Base-by-base conservation (phyloP, 1,140 invertebrate genomes). In the Wiebesia pumilae region DNA sequence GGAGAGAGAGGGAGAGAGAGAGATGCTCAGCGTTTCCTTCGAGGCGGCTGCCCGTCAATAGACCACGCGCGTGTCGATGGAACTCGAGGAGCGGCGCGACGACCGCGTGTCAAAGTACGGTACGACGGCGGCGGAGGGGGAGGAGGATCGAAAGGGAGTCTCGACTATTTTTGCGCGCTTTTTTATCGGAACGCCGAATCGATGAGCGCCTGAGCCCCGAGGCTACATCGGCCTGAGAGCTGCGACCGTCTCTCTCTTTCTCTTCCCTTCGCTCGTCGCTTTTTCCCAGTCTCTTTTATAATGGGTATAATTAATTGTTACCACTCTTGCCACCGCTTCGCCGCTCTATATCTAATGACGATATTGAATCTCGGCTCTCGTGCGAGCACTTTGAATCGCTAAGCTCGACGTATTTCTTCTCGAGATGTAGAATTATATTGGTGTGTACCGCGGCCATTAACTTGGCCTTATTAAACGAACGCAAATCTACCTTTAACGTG, bases 131-230 rank as follows among this genome's bases (percentile, higher is more conserved):
- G 69, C 40, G 33, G 35, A 14, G 69, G n/a, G 24, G 10, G n/a
- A 27, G 21, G n/a, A 24, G 47, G 47, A 33, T 78, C 47, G 0
- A 54, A 78, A 54, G 77, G n/a, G 75, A 54, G 77, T 54, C 77
- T 78, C 67, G 79, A 81, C 84, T 86, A 86, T 86, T 86, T 86
- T 86, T 75, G 84, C 84, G 79, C 78, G 78, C 78, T 85, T 81
- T 81, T 81, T 85, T 79, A 84, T 84, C 84, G 78, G 65, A 12
- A 30, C 47, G 67, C 78, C 78, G 69, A 81, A 86, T 81, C 84
- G 84, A 86, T 81, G 84, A 40, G 84, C 77, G 38, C 10, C 38
- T 54, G 67, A 69, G n/a, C 9, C 84, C 30, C 77, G 83, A 54
- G 73, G 73, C 73, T 62, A 69, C 30, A 35, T 24, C 54, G 51